Base-by-base conservation (phyloP, 2,888 invertebrate genomes). In the Drosophila multiciliata region DNA sequence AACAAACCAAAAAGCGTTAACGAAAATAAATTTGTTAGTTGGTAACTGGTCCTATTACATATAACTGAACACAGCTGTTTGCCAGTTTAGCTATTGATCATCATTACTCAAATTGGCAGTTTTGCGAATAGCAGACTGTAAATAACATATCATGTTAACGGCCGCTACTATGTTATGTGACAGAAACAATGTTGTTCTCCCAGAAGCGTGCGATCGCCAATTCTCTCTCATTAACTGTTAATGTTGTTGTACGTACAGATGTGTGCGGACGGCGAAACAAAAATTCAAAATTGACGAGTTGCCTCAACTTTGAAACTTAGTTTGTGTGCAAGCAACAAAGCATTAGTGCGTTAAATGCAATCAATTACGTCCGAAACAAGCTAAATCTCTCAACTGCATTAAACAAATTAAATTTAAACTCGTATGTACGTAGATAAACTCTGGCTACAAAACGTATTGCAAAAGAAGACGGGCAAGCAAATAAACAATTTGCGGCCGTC, bases 151-250 rank as follows among this genome's bases (percentile, higher is more conserved):
- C 11, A 40, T 68, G 68, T 68, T 68, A 58, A 23, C 15, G 12
- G 1, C 1, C 9, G 9, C 45, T 59, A 53, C 48, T 59, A 49
- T 60, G 49, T 60, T 69, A 61, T 17, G 8, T 23, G 36, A 9
- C n/a, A 33, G 32, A 52, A 38, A 32, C 15, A 23, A 8, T 40
- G 26, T 42, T 50, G 12, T 6, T 3, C 71, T 71, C 71, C 53
- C 71, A 40, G n/a, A 40, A 32, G 33, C 23, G 33, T 48, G 38
- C 38, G 76, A 78, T 77, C 78, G 59, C 29, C 17, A 58, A 69
- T 78, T 66, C 77, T 75, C 77, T 77, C 77, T 74, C 75, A 78
- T 78, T 79, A 55, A 79, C 75, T 79, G 80, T 79, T 75, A 79
- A 78, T 79, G 75, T 71, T 77, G 75, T 79, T 78, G 77, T 78